Evolutionary conservation across 2,888 invertebrate species (phyloP), one percentile per base, ranked within the genome.

Genomic region (Lasius fuliginosus): DNA sequence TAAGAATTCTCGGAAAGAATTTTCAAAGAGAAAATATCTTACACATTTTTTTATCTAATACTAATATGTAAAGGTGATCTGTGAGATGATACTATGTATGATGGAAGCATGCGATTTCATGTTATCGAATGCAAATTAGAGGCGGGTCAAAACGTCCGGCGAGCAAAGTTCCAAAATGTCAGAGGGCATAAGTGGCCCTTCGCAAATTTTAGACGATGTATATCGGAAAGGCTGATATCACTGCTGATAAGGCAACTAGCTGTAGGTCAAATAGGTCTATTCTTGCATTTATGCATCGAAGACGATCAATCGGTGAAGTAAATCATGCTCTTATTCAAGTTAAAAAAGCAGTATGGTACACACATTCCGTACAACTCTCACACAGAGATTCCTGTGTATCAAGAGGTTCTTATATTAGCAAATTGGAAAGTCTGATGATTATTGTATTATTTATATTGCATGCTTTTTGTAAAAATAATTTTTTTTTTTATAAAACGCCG

Each of bases 81-180:
- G 49, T 53, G 8, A 76, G 1, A 1, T 53, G 8, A 77, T 27
- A 53, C 36, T 68, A 56, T 27, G 27, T 15, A 40, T 11, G 6
- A 23, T 18, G 30, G n/a, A 56, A 30, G n/a, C 56, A 30, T 40
- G 40, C 42, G 27, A 56, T 69, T 30, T 56, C 23, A 30, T 68
- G 40, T 56, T 56, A 69, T 69, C 69, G 40, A 53, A 69, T 42
- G 56, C 15, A 77, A 69, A 69, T 68, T 30, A 42, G 40, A n/a
- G 56, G 12, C 49, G 18, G 30, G 23, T 18, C 53, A 27, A 46
- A 53, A 77, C 64, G 77, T 49, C 18, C 87, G 83, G 81, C 40
- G 58, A 76, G 67, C 73, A 65, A 74, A 77, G 83, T 85, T 82
- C 46, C 23, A 69, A 11, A 65, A 74, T 85, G 87, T 87, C 82